A percentile compares a stretch with the other conserved stretches of the same genome.
Conservation (phyloP, 2,888 invertebrate genomes). For the Apotomis turbidana region DNA sequence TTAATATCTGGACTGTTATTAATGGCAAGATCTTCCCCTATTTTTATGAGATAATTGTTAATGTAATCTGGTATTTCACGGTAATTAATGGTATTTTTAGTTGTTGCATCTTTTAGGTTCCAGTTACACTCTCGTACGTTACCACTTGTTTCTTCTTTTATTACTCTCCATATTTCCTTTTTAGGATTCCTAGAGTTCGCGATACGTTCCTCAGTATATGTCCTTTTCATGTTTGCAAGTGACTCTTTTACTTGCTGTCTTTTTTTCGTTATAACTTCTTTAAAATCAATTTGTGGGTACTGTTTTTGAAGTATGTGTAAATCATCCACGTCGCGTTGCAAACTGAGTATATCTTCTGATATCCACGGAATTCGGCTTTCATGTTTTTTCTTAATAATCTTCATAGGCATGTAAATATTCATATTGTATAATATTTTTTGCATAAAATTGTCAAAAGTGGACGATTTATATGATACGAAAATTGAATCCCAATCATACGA, state of each 20-base stretch:
- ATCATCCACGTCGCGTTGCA: constrained; percentile 4
- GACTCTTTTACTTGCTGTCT: not conserved
- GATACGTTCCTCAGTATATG: constrained; percentile 2
- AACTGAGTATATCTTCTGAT: not conserved
- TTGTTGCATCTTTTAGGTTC: not conserved
- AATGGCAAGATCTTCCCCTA: not conserved
- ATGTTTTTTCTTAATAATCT: not conserved
- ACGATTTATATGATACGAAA: not conserved
- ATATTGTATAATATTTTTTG: not conserved
- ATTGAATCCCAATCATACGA: constrained; percentile 9
- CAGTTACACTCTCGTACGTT: constrained; percentile 5
- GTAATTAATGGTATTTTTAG: not conserved
- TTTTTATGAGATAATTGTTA: not conserved
- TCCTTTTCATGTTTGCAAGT: not conserved
- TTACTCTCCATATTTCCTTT: constrained; percentile 2
- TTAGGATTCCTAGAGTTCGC: not conserved
- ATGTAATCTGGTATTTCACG: constrained; percentile 1
- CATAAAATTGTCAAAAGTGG: constrained; percentile 2
- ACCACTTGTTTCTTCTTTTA: constrained; percentile 1
- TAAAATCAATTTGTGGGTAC: constrained; percentile 11
- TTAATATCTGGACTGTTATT: not conserved
- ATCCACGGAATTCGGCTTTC: constrained; percentile 6
- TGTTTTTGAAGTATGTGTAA: not conserved
- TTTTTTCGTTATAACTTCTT: constrained; percentile 1
- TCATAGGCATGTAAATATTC: not conserved